These are phyloP conservation scores for Antheraea yamamai DNA, from an alignment of 2,888 invertebrate genomes.

Conservation along the genomic window DNA sequence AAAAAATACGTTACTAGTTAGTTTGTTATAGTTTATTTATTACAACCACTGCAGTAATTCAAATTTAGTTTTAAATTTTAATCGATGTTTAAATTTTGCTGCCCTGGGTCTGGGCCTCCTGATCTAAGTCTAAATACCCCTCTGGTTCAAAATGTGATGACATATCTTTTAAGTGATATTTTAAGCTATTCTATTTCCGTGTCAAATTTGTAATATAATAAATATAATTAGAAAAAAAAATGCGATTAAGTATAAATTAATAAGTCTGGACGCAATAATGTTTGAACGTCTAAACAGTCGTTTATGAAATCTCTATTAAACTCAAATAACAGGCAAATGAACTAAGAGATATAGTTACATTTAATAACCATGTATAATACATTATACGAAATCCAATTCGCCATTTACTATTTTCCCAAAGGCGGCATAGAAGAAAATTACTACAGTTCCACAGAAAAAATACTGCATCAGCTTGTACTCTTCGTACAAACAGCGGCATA, in stretches of 20 bases:
- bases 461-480: neutral
- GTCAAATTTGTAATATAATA: too few relatives aligned
- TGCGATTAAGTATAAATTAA: neutral
- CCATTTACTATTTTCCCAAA: neutral
- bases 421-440: slow-evolving; percentile 5
- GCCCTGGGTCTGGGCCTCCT: too few relatives aligned
- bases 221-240: too few relatives aligned
- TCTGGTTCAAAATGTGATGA: too few relatives aligned
- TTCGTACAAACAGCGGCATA: neutral
- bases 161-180: too few relatives aligned
- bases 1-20: too few relatives aligned
- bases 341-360: neutral
- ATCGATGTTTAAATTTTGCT: too few relatives aligned
- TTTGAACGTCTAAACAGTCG: neutral
- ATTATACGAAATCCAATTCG: slow-evolving; percentile 3
- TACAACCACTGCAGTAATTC: too few relatives aligned
- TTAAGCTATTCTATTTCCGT: too few relatives aligned
- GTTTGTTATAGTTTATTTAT: too few relatives aligned
- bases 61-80: too few relatives aligned
- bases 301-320: neutral
- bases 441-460: neutral
- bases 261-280: neutral
- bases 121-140: too few relatives aligned
- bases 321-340: neutral
- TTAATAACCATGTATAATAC: neutral